Evolutionary conservation across 1,140 invertebrate genomes (phyloP).

Genomic region (Sminthurinus signatus): DNA sequence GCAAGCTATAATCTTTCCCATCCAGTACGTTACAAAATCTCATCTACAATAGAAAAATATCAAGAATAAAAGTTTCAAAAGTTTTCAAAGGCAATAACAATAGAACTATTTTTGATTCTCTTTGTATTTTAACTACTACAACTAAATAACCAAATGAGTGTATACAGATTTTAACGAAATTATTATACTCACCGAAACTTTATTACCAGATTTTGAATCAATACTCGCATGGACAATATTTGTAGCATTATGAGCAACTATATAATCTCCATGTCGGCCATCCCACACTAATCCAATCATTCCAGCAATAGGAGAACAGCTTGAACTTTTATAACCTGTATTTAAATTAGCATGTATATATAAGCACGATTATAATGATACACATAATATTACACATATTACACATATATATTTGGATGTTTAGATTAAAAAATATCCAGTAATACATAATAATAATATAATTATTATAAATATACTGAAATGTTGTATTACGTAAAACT

Average conservation of each 20-base stretch:
- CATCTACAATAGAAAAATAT: not conserved
- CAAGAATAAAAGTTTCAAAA: not conserved
- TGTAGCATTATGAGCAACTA: constrained; percentile 25
- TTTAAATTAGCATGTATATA: no score
- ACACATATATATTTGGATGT: no score
- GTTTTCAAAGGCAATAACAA: not conserved
- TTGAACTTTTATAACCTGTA: no score
- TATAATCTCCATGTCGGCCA: constrained; percentile 30
- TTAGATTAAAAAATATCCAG: no score
- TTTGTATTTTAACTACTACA: not conserved
- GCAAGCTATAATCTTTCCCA: not conserved
- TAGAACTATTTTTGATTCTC: not conserved
- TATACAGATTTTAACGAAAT: not conserved
- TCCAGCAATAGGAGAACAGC: constrained; percentile 20
- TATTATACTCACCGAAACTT: constrained; percentile 12
- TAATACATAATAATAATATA: no score
- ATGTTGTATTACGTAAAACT: not conserved
- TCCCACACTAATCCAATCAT: constrained; percentile 29
- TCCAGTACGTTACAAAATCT: not conserved
- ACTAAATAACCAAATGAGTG: not conserved
- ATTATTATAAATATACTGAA: no score
- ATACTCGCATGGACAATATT: constrained; percentile 21
- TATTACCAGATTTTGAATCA: constrained; percentile 5
- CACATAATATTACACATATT: no score
- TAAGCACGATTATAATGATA: not conserved